phyloP scores from a whole-genome alignment of 2,888 invertebrate species.

The Griposia aprilina region DNA sequence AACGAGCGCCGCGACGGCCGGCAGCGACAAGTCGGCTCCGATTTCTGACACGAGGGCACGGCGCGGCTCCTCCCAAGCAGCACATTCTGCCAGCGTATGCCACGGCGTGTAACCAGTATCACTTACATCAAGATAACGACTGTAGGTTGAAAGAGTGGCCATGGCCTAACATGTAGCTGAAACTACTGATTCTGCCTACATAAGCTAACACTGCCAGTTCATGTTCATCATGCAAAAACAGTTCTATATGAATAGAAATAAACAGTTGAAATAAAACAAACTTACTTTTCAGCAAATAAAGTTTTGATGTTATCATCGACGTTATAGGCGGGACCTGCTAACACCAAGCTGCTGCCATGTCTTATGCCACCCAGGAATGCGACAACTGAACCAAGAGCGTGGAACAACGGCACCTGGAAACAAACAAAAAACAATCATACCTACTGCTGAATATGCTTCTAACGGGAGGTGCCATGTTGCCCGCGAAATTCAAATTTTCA shows the following conservation, averaged over 20 bases:
- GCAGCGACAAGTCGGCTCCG: too few species aligned
- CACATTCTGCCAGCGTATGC: too few species aligned
- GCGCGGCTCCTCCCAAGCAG: too few species aligned
- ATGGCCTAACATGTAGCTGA: background rate
- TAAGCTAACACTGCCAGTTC: background rate
- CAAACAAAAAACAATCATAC: background rate
- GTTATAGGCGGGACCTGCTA: constrained; percentile 92
- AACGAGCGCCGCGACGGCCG: too few species aligned
- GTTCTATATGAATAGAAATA: background rate
- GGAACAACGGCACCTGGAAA: constrained; percentile 94
- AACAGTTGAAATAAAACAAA: constrained; percentile 3
- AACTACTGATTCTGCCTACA: background rate
- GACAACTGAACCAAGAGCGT: constrained; percentile 94
- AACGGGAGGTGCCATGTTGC: too few species aligned
- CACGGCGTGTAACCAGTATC: too few species aligned
- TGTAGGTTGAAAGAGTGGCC: too few species aligned
- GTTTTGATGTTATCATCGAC: constrained; percentile 91
- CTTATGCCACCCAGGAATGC: constrained; percentile 91
- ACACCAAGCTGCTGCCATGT: constrained; percentile 91
- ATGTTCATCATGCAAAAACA: background rate
- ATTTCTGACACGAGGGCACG: too few species aligned
- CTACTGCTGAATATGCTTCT: background rate
- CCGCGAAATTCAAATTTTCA: too few species aligned
- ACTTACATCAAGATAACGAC: background rate
- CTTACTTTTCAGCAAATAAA: constrained; percentile 93